Base-by-base conservation (phyloP, 1,140 invertebrate genomes). In the Plutomurus gul region DNA sequence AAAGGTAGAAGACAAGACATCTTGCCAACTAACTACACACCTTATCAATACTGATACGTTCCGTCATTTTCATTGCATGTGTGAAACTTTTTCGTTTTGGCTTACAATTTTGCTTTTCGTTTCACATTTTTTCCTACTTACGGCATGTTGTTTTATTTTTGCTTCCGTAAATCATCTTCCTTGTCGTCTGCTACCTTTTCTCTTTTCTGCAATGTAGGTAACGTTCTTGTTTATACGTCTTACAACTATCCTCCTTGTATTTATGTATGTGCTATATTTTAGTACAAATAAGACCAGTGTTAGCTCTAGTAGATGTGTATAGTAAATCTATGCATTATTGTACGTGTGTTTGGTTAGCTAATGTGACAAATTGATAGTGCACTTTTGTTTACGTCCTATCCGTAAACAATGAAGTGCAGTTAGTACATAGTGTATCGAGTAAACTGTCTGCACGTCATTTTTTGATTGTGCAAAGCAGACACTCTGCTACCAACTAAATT, bases 361-460 rank as follows among this genome's bases (percentile, higher is more conserved):
- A 65, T 65, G 56, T 65, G 56, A 65, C 56, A 65, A 65, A 65
- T 65, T 65, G 56, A 27, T 65, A 36, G n/a, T 65, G 56, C 30
- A 65, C 56, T 65, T n/a, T n/a, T 65, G 56, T 65, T 65, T 65
- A 65, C 27, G 10, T 27, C 16, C 8, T 65, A 65, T 30, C 56
- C 30, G n/a, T n/a, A n/a, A n/a, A n/a, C n/a, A 65, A 65, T 7
- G 56, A 65, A 33, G 27, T 33, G 25, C 56, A 65, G n/a, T n/a
- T n/a, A n/a, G n/a, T n/a, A n/a, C n/a, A n/a, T n/a, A n/a, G n/a
- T n/a, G n/a, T n/a, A n/a, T n/a, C n/a, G 39, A 13, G 7, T n/a
- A 43, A 43, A 43, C 39, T n/a, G 39, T n/a, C n/a, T 3, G 10
- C n/a, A 43, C 39, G 7, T 43, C 11, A 43, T 43, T 13, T 43